Base-by-base conservation (phyloP, 2,113 vertebrate species). In the Galeopterus variegatus region DNA sequence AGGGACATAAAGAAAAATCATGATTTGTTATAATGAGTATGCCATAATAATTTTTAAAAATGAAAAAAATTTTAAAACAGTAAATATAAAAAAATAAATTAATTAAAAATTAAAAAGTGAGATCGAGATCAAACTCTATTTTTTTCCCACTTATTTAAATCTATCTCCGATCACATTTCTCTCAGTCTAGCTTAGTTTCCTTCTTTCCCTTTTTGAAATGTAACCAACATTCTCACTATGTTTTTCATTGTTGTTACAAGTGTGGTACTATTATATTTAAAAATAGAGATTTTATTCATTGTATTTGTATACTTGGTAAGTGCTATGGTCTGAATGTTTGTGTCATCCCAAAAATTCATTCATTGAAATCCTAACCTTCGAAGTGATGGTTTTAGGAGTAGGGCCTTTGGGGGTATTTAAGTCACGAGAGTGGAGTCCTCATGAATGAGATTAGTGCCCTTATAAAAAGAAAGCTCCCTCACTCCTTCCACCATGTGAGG, bases 201-300 rank as follows among this genome's bases (percentile, higher is more conserved):
- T 26, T 41, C 18, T 8, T n/a, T 82, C 73, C 28, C 70, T 72
- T 92, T 70, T 83, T 58, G n/a, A 93, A 65, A 56, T 31, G 6
- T 50, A 73, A 88, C 14, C 62, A 89, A 76, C 8, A 60, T 26
- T 90, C 92, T 88, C 58, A 77, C 18, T 76, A 54, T 52, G 12
- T 75, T 76, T 88, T 70, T 67, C 60, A 76, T 36, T 83, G 4
- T 41, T 77, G 1, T 65, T 83, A 67, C 41, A 77, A 85, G 6
- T 77, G 14, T 76, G 62, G 10, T 62, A 31, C 26, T 84, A 64
- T 80, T 95, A 75, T 52, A 41, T 64, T 45, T 76, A 90, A 81
- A 95, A 70, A 86, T 58, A 69, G 87, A 96, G 87, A 62, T n/a
- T 77, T 8, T 48, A 81, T 23, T 90, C 79, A 60, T 41, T 96